A percentile compares a stretch with the other conserved stretches of the same genome.
Evolutionary conservation across 2,113 vertebrate species (phyloP).

Genomic region (Isichthys henryi): DNA sequence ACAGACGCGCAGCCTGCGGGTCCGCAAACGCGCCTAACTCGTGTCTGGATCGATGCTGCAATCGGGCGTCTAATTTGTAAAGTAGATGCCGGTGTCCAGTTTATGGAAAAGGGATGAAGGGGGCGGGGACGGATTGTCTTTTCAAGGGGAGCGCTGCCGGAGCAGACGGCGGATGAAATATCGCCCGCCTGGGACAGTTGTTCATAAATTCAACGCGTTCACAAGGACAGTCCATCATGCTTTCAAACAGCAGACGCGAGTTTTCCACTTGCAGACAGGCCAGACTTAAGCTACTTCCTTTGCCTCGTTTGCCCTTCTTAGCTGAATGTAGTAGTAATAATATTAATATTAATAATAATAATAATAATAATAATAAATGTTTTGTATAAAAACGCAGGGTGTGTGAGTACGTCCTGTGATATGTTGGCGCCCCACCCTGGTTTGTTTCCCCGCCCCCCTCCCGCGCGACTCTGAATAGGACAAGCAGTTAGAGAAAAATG

Average conservation of each 20-base stretch:
- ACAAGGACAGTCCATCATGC: constrained; percentile 32
- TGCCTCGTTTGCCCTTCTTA: not conserved
- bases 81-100: not conserved
- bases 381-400: not conserved
- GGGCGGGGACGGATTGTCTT: not conserved
- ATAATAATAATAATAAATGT: not conserved
- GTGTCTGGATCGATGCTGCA: not conserved
- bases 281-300: not conserved
- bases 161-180: constrained; percentile 31
- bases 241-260: constrained; percentile 21
- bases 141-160: constrained; percentile 12
- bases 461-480: no score
- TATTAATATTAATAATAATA: not conserved
- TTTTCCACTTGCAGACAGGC: not conserved
- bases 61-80: not conserved
- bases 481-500: no score
- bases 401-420: not conserved
- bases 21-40: not conserved
- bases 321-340: not conserved
- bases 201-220: constrained; percentile 16
- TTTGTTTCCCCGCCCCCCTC: no score
- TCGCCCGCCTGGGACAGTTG: constrained; percentile 27
- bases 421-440: not conserved
- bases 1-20: not conserved
- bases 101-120: not conserved